phyloP scores from a whole-genome alignment of 1,140 invertebrate genomes.

The Drosophila ironensis region DNA sequence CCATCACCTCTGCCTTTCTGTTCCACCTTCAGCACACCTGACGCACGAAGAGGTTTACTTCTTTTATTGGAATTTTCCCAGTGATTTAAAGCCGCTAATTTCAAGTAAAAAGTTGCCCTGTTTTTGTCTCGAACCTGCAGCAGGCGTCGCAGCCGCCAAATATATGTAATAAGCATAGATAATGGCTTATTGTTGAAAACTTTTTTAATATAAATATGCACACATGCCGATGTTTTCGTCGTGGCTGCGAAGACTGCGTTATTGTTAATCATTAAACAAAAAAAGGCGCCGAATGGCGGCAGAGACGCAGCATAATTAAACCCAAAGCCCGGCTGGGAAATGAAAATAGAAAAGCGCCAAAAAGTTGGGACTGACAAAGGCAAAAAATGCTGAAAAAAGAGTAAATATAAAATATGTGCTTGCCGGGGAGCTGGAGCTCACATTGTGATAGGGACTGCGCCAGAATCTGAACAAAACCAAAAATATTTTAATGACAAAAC shows the following conservation, averaged over 20 bases:
- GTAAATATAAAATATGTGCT: constrained; percentile 14
- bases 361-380: constrained; percentile 49
- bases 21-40: constrained; percentile 24
- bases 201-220: constrained; percentile 78
- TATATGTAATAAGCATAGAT: constrained; percentile 64
- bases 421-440: background rate
- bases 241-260: constrained; percentile 35
- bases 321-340: constrained; percentile 38
- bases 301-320: constrained; percentile 56
- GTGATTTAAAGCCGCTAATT: background rate
- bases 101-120: background rate
- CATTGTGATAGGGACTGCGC: constrained; percentile 38
- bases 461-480: constrained; percentile 73
- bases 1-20: constrained; percentile 3
- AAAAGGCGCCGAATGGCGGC: constrained; percentile 46
- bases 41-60: constrained; percentile 1
- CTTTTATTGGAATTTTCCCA: background rate
- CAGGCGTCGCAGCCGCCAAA: constrained; percentile 41
- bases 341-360: constrained; percentile 62
- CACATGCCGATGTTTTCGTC: constrained; percentile 36
- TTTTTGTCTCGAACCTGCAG: constrained; percentile 9
- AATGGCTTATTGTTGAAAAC: constrained; percentile 70
- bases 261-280: constrained; percentile 76
- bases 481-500: constrained; percentile 79
- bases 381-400: constrained; percentile 14